Base-by-base conservation (phyloP, 2,888 invertebrate genomes). In the Oligia fasciuncula region DNA sequence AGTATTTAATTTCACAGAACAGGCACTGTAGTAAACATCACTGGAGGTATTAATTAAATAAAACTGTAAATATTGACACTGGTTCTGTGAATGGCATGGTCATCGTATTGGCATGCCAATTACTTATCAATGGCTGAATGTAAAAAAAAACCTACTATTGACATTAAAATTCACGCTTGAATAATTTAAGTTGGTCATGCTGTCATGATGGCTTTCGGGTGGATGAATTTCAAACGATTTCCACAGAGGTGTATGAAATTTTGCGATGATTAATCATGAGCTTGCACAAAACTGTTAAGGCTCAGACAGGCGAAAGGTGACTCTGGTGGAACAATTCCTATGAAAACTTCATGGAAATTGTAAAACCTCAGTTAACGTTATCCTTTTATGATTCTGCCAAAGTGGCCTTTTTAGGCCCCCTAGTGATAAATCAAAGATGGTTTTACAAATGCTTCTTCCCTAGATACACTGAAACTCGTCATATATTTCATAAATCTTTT, bases 231-330 rank as follows among this genome's bases (percentile, higher is more conserved):
- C 35, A 80, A 68, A 6, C 29, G 17, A 71, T 70, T 62, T 62
- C 9, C 9, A 49, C 6, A 65, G 43, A 60, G 35, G n/a, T n/a
- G n/a, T n/a, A 51, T 75, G 17, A 57, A 69, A 57, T 63, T 1
- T 67, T 67, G n/a, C 57, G 13, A 46, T 51, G 8, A 65, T 63
- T 63, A 63, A 73, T 80, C n/a, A 76, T 72, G 29, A 66, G 49
- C n/a, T 29, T 60, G 17, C 9, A 3, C 29, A 40, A 23, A 51
- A 80, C n/a, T 70, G 23, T 72, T 43, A 51, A 17, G 13, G 14
- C n/a, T 29, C 62, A 29, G 17, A 35, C 17, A 17, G 35, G 29
- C 14, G 29, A 29, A 14, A 29, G n/a, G 13, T 40, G 40, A 40
- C 40, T 40, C 40, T 40, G 5, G 40, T 29, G 29, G 29, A 62